These are phyloP conservation scores for Acestrorhynchus altus DNA, from an alignment of 2,797 vertebrate species.

Conservation along the genomic window DNA sequence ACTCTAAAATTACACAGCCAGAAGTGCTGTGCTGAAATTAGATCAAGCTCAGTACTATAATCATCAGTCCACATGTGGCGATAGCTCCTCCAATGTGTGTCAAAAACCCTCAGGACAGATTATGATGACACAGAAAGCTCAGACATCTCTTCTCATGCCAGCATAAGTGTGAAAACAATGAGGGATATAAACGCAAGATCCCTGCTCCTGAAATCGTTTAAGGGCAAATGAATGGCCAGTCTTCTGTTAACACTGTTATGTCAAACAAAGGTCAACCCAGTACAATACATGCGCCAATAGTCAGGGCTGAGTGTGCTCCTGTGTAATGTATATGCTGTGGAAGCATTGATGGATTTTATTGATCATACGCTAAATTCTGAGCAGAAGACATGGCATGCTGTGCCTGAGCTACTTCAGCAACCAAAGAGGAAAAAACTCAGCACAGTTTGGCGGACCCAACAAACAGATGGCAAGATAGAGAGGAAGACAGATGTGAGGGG, in stretches of 20 bases:
- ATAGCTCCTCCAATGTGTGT: not conserved
- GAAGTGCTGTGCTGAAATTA: not conserved
- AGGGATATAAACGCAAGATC: not conserved
- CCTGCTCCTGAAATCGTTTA: not conserved
- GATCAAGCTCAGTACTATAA: conserved; percentile 8
- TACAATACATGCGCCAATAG: not conserved
- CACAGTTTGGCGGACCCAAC: conserved; percentile 44
- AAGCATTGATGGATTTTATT: not conserved
- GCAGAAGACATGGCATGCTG: not conserved
- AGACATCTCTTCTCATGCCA: not conserved
- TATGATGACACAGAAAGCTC: not conserved
- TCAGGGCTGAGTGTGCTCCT: not conserved
- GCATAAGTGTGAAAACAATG: not conserved
- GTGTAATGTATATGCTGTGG: not conserved
- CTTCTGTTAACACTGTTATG: not conserved
- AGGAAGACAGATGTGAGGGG: conserved; percentile 11
- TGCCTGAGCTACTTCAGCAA: conserved; percentile 25
- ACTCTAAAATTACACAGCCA: not conserved
- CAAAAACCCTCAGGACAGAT: not conserved
- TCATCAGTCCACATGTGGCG: not conserved
- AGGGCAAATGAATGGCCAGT: not conserved
- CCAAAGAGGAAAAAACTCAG: conserved; percentile 9
- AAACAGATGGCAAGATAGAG: conserved; percentile 29
- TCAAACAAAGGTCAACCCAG: conserved; percentile 11
- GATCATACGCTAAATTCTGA: not conserved